These are phyloP conservation scores for Nephotettix cincticeps DNA, from an alignment of 1,140 invertebrate species.

Conservation along the genomic window DNA sequence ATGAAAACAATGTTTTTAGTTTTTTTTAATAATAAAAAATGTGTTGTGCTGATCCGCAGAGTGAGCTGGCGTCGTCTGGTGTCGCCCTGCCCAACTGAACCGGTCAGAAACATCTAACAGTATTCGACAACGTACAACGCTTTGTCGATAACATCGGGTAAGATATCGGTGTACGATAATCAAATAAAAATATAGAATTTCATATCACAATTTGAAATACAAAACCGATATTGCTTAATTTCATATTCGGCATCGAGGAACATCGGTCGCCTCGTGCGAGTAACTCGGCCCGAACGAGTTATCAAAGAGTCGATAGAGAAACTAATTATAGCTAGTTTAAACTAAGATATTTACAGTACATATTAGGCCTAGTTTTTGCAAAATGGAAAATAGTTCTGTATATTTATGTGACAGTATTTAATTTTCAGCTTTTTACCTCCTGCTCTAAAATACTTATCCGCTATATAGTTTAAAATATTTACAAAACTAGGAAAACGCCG, in stretches of 20 bases:
- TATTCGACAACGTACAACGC: not conserved
- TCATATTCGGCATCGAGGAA: not conserved
- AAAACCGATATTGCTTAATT: constrained; percentile 12
- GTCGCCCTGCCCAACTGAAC: not conserved
- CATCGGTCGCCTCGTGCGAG: no score
- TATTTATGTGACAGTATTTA: constrained; percentile 4
- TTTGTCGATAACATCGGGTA: constrained; percentile 2
- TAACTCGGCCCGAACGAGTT: not conserved
- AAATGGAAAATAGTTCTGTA: constrained; percentile 22
- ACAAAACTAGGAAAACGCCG: not conserved
- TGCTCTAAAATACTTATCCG: constrained; percentile 18
- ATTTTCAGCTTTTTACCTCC: not conserved
- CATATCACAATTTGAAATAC: constrained; percentile 14
- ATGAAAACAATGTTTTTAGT: constrained; percentile 20
- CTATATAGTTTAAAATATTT: constrained; percentile 11
- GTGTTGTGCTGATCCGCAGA: constrained; percentile 6
- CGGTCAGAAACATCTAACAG: not conserved
- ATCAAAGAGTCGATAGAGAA: constrained; percentile 17
- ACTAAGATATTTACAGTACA: constrained; percentile 15
- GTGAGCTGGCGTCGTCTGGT: not conserved
- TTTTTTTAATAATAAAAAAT: constrained; percentile 12
- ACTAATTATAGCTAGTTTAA: constrained; percentile 16
- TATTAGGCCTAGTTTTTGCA: constrained; percentile 17
- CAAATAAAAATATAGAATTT: constrained; percentile 8
- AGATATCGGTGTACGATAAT: not conserved